Percentiles rank a stretch among this genome's conserved stretches.
These are phyloP conservation scores for Pachyrhynchus sulphureomaculatus DNA, from an alignment of 1,140 invertebrate species.

Conservation along the genomic window DNA sequence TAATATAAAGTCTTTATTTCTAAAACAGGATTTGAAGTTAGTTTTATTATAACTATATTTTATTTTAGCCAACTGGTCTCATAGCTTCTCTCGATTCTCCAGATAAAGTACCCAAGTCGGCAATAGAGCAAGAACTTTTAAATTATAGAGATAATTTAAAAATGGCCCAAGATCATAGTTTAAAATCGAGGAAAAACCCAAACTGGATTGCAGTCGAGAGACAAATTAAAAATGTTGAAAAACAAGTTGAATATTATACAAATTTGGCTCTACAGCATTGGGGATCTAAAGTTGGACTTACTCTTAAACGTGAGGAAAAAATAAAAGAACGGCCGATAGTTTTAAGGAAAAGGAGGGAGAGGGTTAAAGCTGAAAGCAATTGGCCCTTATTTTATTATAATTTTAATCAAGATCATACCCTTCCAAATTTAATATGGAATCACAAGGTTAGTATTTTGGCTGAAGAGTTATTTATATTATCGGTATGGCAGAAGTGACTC, in stretches of 20 bases:
- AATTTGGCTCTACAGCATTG: constrained; percentile 86
- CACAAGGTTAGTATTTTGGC: constrained; percentile 76
- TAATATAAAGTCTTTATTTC: too few relatives aligned
- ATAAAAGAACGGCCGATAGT: constrained; percentile 79
- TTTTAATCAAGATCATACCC: constrained; percentile 91
- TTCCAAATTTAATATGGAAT: constrained; percentile 99
- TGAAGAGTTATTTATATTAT: too few relatives aligned
- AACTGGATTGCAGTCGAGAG: constrained; percentile 71
- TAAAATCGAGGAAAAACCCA: constrained; percentile 62
- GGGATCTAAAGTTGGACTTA: constrained; percentile 74
- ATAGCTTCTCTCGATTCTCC: constrained; percentile 87
- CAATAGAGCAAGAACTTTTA: constrained; percentile 64
- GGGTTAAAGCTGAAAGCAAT: constrained; percentile 91
- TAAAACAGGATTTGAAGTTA: too few relatives aligned
- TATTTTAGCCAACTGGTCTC: constrained; percentile 79
- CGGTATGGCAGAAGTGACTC: too few relatives aligned
- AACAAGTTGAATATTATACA: constrained; percentile 70
- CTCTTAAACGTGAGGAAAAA: constrained; percentile 64
- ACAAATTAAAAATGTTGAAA: constrained; percentile 76
- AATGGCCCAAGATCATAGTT: constrained; percentile 82
- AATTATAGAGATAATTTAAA: constrained; percentile 93
- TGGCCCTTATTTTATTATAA: constrained; percentile 94
- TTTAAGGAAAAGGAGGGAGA: constrained; percentile 83
- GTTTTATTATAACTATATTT: too few relatives aligned
- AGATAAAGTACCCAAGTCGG: constrained; percentile 78